A percentile compares a stretch with the other conserved stretches of the same genome.
Evolutionary conservation across 2,888 invertebrate genomes (phyloP).

Genomic region (Perdita meconis): DNA sequence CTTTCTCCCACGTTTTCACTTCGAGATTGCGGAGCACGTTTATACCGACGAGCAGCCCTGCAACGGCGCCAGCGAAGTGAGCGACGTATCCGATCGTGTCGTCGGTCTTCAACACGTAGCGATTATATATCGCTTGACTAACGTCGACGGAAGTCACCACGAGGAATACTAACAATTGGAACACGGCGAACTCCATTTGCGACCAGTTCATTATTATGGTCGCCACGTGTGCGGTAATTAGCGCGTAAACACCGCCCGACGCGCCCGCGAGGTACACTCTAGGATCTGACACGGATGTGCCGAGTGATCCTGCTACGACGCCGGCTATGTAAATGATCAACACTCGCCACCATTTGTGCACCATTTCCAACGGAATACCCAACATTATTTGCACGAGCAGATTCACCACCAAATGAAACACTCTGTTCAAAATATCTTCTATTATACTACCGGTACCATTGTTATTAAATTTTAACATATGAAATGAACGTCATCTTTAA

Average conservation of each 20-base stretch:
- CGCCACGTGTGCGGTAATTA: conserved; percentile 96
- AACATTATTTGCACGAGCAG: conserved; percentile 95
- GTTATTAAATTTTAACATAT: too few relatives aligned
- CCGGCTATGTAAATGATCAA: conserved; percentile 93
- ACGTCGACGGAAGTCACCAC: conserved; percentile 93
- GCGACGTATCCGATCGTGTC: conserved; percentile 97
- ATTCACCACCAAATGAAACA: conserved; percentile 95
- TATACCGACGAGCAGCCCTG: conserved; percentile 93
- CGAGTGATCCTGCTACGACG: conserved; percentile 93
- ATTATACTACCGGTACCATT: too few relatives aligned
- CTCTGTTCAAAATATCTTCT: conserved; percentile 84
- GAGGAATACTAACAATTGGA: conserved; percentile 93
- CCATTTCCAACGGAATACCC: conserved; percentile 97
- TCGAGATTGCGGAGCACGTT: conserved; percentile 93
- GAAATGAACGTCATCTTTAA: too few relatives aligned
- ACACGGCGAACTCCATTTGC: conserved; percentile 97
- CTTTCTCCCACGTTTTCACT: conserved; percentile 91
- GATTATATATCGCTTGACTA: conserved; percentile 95
- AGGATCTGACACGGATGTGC: conserved; percentile 92
- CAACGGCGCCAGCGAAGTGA: conserved; percentile 95
- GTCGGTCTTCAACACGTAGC: conserved; percentile 89
- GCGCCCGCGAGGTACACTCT: conserved; percentile 94
- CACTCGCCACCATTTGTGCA: conserved; percentile 97
- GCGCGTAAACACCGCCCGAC: conserved; percentile 97
- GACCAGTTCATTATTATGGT: conserved; percentile 98